phyloP scores from a whole-genome alignment of 1,140 invertebrate species.

The Drosophila obscura region DNA sequence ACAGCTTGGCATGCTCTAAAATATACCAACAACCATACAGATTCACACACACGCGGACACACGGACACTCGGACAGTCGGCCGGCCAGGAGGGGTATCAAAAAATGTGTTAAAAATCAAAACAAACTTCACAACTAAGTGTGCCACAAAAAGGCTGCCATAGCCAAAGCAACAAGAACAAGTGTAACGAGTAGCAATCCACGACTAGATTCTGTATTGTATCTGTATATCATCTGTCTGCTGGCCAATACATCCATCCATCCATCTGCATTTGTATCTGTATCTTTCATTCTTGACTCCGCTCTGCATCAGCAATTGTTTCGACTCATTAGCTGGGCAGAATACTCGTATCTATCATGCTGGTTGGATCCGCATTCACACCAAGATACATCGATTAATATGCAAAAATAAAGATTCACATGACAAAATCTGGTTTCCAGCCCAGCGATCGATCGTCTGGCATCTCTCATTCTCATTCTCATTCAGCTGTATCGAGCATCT shows the following conservation, averaged over 20 bases:
- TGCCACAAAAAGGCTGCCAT: slow-evolving; percentile 60
- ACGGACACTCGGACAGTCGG: too few species aligned
- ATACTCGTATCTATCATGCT: too few species aligned
- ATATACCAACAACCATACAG: slow-evolving; percentile 29
- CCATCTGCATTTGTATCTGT: slow-evolving; percentile 16
- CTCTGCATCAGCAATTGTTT: too few species aligned
- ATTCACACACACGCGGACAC: slow-evolving; percentile 41
- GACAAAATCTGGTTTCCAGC: slow-evolving; percentile 61
- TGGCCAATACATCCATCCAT: background rate
- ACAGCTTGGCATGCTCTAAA: slow-evolving; percentile 65
- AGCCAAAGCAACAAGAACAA: slow-evolving; percentile 41
- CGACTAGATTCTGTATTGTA: slow-evolving; percentile 15
- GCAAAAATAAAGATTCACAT: slow-evolving; percentile 61
- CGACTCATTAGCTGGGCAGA: too few species aligned
- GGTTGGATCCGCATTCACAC: background rate
- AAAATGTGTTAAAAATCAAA: slow-evolving; percentile 81
- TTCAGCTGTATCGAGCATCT: slow-evolving; percentile 25
- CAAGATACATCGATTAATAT: slow-evolving; percentile 39
- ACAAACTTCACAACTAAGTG: slow-evolving; percentile 81
- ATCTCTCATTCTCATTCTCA: slow-evolving; percentile 1
- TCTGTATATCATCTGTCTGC: slow-evolving; percentile 6
- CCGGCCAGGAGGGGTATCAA: slow-evolving; percentile 27
- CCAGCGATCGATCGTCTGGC: slow-evolving; percentile 47
- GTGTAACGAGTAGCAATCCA: slow-evolving; percentile 44
- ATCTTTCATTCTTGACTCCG: slow-evolving; percentile 43